Evolutionary conservation across 2,113 vertebrate genomes (phyloP).

Genomic region (Silurus meridionalis): DNA sequence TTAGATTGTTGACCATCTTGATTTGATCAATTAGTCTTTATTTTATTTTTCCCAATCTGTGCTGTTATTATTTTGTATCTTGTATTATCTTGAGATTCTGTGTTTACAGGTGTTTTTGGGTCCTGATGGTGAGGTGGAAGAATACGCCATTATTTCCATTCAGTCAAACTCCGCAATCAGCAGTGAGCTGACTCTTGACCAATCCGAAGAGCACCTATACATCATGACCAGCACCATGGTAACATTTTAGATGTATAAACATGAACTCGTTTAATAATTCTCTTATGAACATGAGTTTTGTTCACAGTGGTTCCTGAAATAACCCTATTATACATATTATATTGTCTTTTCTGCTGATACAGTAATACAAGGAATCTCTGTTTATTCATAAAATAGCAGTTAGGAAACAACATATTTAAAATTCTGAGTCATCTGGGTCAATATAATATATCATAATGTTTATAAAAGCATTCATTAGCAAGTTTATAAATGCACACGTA

Average conservation of each 20-base stretch:
- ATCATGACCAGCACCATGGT: conserved; percentile 90
- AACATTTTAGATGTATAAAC: conserved; percentile 45
- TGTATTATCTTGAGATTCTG: background rate
- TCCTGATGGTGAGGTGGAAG: conserved; percentile 75
- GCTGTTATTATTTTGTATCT: background rate
- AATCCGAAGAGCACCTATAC: conserved; percentile 83
- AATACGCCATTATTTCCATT: conserved; percentile 78
- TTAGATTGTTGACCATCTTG: background rate
- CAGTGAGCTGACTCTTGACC: conserved; percentile 88
- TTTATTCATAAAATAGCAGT: background rate
- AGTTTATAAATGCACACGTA: too few relatives aligned
- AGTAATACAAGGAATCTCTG: background rate
- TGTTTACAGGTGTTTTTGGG: conserved; percentile 83
- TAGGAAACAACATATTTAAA: background rate
- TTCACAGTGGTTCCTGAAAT: background rate
- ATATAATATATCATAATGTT: background rate
- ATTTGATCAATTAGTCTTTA: background rate
- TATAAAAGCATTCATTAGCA: background rate
- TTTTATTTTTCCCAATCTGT: background rate
- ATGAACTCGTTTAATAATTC: background rate
- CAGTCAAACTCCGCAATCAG: conserved; percentile 81
- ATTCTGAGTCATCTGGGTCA: background rate
- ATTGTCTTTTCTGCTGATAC: background rate
- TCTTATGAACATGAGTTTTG: background rate
- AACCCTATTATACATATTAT: background rate